Conservation (phyloP, 1,140 invertebrate genomes). For the Scaptomyza graminum region DNA sequence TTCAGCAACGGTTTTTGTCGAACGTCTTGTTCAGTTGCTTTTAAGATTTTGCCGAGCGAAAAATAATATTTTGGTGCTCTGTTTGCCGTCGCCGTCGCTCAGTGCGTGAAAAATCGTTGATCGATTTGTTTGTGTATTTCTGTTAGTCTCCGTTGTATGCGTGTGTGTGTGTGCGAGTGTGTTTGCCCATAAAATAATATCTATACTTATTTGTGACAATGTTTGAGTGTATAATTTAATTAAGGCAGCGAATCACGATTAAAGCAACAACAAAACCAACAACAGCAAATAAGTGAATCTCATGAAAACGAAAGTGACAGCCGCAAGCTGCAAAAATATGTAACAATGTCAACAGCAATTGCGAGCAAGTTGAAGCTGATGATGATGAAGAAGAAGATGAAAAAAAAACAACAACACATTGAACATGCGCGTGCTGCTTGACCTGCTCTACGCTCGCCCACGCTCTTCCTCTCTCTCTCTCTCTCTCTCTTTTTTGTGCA, state of each 20-base stretch:
- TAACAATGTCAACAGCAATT: slow-evolving; percentile 72
- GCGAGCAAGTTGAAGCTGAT: slow-evolving; percentile 24
- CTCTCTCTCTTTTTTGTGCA: slow-evolving; percentile 37
- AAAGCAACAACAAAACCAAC: slow-evolving; percentile 39
- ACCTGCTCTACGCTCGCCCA: slow-evolving; percentile 67
- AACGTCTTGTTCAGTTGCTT: slow-evolving; percentile 78
- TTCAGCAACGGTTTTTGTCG: slow-evolving; percentile 62
- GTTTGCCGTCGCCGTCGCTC: slow-evolving; percentile 37
- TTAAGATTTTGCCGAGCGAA: slow-evolving; percentile 83
- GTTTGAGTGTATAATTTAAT: slow-evolving; percentile 55
- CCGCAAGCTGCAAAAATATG: slow-evolving; percentile 49
- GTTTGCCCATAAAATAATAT: slow-evolving; percentile 37
- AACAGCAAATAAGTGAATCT: slow-evolving; percentile 43
- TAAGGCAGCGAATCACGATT: slow-evolving; percentile 56
- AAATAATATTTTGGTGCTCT: slow-evolving; percentile 59
- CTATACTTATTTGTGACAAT: slow-evolving; percentile 30
- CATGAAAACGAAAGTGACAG: slow-evolving; percentile 66
- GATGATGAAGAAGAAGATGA: slow-evolving; percentile 18
- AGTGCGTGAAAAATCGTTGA: slow-evolving; percentile 55
- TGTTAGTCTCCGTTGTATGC: slow-evolving; percentile 8
- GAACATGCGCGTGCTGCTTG: slow-evolving; percentile 60
- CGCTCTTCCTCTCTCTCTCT: slow-evolving; percentile 31
- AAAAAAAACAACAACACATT: slow-evolving; percentile 34
- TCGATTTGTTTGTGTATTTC: slow-evolving; percentile 43
- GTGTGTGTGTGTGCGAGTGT: slow-evolving; percentile 30